These are phyloP conservation scores for Ia io DNA, from an alignment of 2,113 vertebrate species.

Conservation along the genomic window DNA sequence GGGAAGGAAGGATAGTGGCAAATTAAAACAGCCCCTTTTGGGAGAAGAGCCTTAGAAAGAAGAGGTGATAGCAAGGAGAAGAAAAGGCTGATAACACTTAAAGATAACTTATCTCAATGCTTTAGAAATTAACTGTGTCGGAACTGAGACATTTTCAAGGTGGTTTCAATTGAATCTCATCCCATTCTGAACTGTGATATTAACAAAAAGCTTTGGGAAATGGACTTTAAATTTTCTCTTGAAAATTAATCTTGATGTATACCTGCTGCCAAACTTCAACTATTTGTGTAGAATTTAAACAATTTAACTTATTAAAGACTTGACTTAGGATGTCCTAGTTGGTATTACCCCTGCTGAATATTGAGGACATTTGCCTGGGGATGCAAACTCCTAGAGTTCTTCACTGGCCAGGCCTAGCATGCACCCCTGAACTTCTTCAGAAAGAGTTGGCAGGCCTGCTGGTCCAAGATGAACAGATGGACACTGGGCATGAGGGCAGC, in stretches of 20 bases:
- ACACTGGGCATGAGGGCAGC: not conserved
- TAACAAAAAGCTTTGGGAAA: not conserved
- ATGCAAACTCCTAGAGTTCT: not conserved
- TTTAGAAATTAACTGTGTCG: not conserved
- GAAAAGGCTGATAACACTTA: not conserved
- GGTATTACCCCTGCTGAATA: not conserved
- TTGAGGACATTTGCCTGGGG: not conserved
- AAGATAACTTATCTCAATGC: not conserved
- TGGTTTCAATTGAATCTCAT: not conserved
- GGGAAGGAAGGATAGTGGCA: too few species aligned
- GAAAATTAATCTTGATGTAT: not conserved
- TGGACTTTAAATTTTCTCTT: constrained; percentile 2
- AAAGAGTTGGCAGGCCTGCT: not conserved
- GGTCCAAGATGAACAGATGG: not conserved
- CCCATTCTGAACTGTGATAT: not conserved
- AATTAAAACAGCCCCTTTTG: not conserved
- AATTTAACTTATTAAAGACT: not conserved
- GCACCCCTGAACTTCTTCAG: not conserved
- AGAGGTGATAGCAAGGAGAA: not conserved
- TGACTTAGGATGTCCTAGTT: not conserved
- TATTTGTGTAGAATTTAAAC: not conserved
- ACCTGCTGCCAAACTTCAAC: not conserved
- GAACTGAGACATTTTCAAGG: not conserved
- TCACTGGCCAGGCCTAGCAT: not conserved
- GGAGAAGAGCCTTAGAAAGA: not conserved